Conservation (phyloP, 2,888 invertebrate genomes). For the Cheilosia urbana region DNA sequence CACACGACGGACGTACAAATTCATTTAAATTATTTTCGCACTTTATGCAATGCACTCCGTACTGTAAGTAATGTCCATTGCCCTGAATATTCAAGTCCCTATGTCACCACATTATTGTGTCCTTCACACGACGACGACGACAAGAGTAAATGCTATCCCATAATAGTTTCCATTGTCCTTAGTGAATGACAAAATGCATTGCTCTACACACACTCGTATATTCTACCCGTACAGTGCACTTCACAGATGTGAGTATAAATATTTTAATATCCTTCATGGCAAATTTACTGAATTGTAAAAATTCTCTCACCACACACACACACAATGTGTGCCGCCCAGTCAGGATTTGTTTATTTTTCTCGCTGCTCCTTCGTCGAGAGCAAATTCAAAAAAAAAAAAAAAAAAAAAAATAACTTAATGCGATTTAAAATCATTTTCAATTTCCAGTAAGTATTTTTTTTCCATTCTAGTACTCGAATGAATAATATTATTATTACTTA, state of each 20-base stretch:
- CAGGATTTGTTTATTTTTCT: constrained; percentile 59
- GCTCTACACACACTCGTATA: not conserved
- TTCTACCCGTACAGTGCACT: not conserved
- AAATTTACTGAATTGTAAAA: constrained; percentile 40
- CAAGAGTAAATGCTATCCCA: not conserved
- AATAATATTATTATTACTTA: constrained; percentile 73
- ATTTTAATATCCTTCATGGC: constrained; percentile 51
- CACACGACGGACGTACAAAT: not conserved
- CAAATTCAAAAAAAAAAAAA: constrained; percentile 41
- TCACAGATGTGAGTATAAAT: constrained; percentile 10
- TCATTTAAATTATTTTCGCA: constrained; percentile 57
- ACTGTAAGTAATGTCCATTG: constrained; percentile 9
- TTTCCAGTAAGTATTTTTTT: constrained; percentile 43
- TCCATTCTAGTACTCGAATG: constrained; percentile 34
- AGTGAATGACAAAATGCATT: constrained; percentile 41
- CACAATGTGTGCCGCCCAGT: constrained; percentile 39
- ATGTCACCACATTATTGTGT: constrained; percentile 45
- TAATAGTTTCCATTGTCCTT: not conserved
- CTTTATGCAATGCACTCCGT: constrained; percentile 46
- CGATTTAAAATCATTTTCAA: constrained; percentile 69
- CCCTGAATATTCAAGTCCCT: constrained; percentile 35
- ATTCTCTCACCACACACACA: constrained; percentile 33
- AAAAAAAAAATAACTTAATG: constrained; percentile 67
- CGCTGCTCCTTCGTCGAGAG: constrained; percentile 17
- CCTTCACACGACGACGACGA: constrained; percentile 11